Conservation (phyloP, 2,113 vertebrate genomes). For the Picathartes gymnocephalus region DNA sequence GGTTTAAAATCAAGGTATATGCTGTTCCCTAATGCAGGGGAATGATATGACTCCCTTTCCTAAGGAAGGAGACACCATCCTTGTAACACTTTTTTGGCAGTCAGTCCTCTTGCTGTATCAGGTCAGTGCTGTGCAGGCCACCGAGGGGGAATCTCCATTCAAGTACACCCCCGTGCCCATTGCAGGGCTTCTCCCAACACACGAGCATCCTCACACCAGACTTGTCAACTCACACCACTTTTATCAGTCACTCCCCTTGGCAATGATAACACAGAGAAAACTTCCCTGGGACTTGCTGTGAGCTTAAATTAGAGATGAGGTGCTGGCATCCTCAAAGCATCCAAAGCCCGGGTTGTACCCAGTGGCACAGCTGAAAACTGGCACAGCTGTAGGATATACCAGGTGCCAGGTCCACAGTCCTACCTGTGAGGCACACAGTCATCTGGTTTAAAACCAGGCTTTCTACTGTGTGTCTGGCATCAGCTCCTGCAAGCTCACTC, state of each 20-base stretch:
- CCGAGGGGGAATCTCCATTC: not conserved
- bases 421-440: not conserved
- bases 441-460: not conserved
- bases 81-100: not conserved
- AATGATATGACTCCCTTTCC: not conserved
- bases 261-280: not conserved
- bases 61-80: not conserved
- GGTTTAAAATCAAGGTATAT: not conserved
- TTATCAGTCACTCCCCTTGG: not conserved
- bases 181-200: not conserved
- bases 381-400: not conserved
- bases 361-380: not conserved
- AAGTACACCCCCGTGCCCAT: not conserved
- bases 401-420: not conserved
- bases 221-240: not conserved
- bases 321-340: not conserved
- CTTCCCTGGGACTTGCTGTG: not conserved
- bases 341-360: not conserved
- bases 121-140: not conserved
- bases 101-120: not conserved
- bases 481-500: not conserved
- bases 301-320: conserved; percentile 28
- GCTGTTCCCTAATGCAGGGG: not conserved
- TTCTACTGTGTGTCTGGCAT: not conserved
- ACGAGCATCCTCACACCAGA: rapidly evolving